Conservation (phyloP, 2,113 vertebrate genomes). For the Sapayoa aenigma region DNA sequence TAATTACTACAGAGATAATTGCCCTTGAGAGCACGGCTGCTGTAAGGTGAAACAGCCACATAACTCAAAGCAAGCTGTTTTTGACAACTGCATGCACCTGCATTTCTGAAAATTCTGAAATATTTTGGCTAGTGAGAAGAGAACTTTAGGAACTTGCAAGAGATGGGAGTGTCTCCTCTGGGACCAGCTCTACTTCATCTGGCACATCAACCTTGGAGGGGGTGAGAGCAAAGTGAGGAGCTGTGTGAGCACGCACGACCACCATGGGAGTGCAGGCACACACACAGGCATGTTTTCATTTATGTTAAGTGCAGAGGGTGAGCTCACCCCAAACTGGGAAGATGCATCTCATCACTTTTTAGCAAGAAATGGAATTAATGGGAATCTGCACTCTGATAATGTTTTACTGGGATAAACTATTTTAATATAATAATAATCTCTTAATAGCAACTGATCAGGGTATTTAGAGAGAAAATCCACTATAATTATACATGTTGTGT, state of each 20-base stretch:
- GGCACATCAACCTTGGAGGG: background rate
- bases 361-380: background rate
- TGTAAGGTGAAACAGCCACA: background rate
- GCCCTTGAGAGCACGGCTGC: background rate
- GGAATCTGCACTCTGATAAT: background rate
- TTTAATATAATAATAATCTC: background rate
- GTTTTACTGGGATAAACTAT: background rate
- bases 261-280: background rate
- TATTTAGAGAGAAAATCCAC: background rate
- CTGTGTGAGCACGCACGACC: background rate
- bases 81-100: background rate
- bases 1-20: conserved; percentile 1
- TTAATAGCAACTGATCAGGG: background rate
- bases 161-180: background rate
- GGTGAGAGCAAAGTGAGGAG: background rate
- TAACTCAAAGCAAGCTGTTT: background rate
- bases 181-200: background rate
- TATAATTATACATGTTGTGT: background rate
- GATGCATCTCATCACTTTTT: background rate
- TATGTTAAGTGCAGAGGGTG: background rate
- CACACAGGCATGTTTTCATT: background rate
- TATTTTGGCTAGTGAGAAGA: background rate
- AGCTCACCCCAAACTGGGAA: background rate
- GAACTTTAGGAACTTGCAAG: background rate
- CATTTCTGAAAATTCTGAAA: background rate